A percentile compares a stretch with the other conserved stretches of the same genome.
Conservation (phyloP, 2,113 vertebrate species). For the Vulpes vulpes region DNA sequence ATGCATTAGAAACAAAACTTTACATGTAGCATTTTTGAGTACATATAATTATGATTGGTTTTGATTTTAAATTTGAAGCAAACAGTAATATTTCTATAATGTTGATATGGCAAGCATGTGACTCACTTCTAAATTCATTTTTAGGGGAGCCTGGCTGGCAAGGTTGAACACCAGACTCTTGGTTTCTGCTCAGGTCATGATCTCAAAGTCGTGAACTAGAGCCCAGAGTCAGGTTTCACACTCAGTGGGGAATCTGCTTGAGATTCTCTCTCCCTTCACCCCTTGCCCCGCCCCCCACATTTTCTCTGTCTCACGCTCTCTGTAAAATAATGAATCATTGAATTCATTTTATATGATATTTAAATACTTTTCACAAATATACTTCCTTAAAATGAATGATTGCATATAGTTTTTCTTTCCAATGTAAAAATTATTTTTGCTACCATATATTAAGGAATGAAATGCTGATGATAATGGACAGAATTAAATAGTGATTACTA, state of each 20-base stretch:
- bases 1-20: background rate
- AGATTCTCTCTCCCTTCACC: background rate
- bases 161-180: background rate
- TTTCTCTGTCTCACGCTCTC: background rate
- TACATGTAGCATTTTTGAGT: background rate
- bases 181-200: background rate
- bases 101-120: background rate
- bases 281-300: background rate
- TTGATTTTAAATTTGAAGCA: background rate
- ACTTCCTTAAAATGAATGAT: background rate
- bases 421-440: background rate
- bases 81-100: background rate
- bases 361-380: background rate
- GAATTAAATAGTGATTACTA: constrained; percentile 24
- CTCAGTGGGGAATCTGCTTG: background rate
- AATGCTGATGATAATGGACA: background rate
- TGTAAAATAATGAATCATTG: background rate
- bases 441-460: background rate
- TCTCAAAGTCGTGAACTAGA: background rate
- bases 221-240: background rate
- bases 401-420: background rate
- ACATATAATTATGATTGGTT: background rate
- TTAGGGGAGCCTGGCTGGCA: background rate
- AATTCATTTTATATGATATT: background rate
- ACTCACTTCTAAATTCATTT: constrained; percentile 34